Evolutionary conservation across 37 sponge, comb jelly and placozoan species (phyloP).

Genomic region (Lycopodina hypogea): DNA sequence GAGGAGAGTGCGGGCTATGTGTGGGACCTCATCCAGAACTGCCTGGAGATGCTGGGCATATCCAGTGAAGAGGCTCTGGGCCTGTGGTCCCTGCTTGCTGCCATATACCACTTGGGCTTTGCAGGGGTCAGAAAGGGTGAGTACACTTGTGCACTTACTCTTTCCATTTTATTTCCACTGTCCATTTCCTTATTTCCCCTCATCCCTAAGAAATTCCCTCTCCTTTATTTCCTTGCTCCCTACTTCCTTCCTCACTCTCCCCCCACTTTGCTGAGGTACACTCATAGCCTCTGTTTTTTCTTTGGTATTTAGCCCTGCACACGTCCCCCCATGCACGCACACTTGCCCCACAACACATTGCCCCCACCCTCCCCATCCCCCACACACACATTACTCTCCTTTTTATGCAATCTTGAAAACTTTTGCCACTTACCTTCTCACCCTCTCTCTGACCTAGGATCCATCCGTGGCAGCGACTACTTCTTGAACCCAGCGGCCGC

Average conservation of each 20-base stretch:
- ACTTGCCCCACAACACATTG: too few relatives aligned
- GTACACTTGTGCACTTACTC: not conserved
- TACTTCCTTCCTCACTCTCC: too few relatives aligned
- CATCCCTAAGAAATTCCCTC: not conserved
- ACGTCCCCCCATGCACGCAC: too few relatives aligned
- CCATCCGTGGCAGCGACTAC: constrained; percentile 63
- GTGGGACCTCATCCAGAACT: constrained; percentile 85
- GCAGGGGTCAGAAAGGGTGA: constrained; percentile 81
- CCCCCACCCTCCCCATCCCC: too few relatives aligned
- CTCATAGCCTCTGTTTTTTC: too few relatives aligned
- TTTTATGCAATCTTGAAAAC: too few relatives aligned
- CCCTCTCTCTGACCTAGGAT: constrained; percentile 25
- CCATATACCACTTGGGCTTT: constrained; percentile 93
- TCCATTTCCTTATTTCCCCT: not conserved
- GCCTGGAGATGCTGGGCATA: constrained; percentile 67
- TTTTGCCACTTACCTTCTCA: too few relatives aligned
- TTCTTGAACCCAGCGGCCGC: constrained; percentile 94
- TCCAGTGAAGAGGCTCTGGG: constrained; percentile 86
- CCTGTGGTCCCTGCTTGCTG: constrained; percentile 94
- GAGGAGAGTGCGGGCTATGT: constrained; percentile 73
- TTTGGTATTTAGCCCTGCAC: too few relatives aligned
- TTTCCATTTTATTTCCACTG: not conserved
- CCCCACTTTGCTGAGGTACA: too few relatives aligned
- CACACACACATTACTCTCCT: too few relatives aligned
- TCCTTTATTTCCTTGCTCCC: too few relatives aligned